Evolutionary conservation across 2,888 invertebrate genomes (phyloP), one percentile per base, ranked within the genome.

Genomic region (Ypsolopha scabrella): DNA sequence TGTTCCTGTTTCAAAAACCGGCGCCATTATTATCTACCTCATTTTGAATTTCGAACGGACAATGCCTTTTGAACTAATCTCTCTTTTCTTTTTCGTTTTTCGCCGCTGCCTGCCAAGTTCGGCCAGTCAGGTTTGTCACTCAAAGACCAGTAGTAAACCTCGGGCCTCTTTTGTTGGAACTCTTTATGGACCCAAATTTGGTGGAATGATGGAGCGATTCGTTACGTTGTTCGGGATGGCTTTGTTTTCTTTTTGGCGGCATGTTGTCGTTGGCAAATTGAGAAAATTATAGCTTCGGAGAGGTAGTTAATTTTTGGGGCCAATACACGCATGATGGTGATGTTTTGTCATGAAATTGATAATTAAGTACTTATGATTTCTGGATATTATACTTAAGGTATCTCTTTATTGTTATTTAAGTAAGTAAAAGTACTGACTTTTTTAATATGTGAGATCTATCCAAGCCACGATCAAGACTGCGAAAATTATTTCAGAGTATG

Each of bases 21-120:
- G 75, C 65, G 57, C 78, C 81, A 82, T 82, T 85, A 85, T 77
- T 80, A 72, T 72, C 80, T 83, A 80, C 81, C 82, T 83, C 79
- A 74, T 82, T 83, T 81, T 80, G 71, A 78, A 79, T 81, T 80
- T 80, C 74, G 74, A 75, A 75, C 65, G 75, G 67, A 81, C 83
- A 83, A 82, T 78, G 77, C 72, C 69, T 63, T 64, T 67, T 67
- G 62, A 63, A 75, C 75, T 75, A 67, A 68, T 61, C 70, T 65
- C 59, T 57, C 58, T 55, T 55, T 65, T 64, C 60, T 64, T 67
- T 58, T 62, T 60, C 63, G 62, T 66, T 62, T 62, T 60, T 54
- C 54, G 56, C 53, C 34, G 51, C 60, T 61, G 54, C 55, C 24
- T 57, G 56, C 68, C 74, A 77, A 80, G 78, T 80, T 74, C 67